phyloP scores from a whole-genome alignment of 2,113 vertebrate genomes.

The Tragelaphus buxtoni region DNA sequence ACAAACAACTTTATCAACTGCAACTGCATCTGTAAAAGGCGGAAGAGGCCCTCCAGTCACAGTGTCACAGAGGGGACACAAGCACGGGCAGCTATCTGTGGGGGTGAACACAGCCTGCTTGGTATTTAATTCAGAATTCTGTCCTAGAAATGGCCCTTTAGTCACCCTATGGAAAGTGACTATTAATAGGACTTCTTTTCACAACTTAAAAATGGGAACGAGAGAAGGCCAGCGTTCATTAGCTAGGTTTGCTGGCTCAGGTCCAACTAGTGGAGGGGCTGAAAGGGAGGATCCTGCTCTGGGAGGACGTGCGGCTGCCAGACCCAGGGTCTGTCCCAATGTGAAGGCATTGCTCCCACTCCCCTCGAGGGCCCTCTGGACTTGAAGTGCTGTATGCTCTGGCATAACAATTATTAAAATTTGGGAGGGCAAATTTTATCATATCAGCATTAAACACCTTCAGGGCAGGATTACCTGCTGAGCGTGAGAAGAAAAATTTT shows the following conservation, averaged over 20 bases:
- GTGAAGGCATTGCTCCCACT: neutral
- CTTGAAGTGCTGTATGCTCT: neutral
- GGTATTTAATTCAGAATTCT: neutral
- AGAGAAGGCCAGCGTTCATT: neutral
- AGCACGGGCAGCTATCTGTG: neutral
- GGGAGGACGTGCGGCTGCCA: neutral
- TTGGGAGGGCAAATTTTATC: conserved; percentile 1
- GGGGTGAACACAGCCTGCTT: neutral
- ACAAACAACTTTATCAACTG: neutral
- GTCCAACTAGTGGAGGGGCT: neutral
- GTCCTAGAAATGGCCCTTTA: neutral
- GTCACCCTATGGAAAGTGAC: neutral
- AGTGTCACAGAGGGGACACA: neutral
- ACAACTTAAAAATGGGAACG: neutral
- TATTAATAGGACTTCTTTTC: neutral
- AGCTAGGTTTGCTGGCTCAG: neutral
- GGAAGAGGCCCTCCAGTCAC: neutral
- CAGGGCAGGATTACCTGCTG: neutral
- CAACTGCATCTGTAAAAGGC: neutral
- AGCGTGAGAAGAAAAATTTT: neutral
- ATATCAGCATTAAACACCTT: neutral
- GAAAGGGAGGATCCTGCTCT: neutral
- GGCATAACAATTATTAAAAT: neutral
- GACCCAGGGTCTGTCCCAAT: neutral
- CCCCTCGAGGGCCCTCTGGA: neutral